Evolutionary conservation across 2,888 invertebrate species (phyloP).

Genomic region (Drosophila ezoana): DNA sequence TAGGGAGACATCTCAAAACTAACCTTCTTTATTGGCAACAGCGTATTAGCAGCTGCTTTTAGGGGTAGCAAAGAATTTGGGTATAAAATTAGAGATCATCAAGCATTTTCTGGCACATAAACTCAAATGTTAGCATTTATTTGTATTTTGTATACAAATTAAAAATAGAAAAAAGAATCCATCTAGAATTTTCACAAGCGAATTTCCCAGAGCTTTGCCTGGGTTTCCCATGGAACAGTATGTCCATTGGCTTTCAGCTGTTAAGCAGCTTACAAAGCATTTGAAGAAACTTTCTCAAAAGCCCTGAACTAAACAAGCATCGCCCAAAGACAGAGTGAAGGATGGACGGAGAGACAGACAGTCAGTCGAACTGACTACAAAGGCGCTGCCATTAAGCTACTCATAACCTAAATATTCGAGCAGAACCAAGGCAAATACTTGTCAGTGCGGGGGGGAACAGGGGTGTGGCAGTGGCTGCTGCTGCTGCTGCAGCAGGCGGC

Average conservation of each 20-base stretch:
- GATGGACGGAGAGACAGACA: background rate
- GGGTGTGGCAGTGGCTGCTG: background rate
- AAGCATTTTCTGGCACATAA: constrained; percentile 1
- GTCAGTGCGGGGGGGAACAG: background rate
- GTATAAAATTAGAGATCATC: background rate
- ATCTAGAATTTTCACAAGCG: background rate
- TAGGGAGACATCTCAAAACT: background rate
- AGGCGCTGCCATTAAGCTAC: constrained; percentile 71
- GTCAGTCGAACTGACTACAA: constrained; percentile 29
- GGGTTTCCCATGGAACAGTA: constrained; percentile 15
- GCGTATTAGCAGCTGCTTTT: background rate
- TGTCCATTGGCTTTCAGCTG: constrained; percentile 26
- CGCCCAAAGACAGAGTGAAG: constrained; percentile 17
- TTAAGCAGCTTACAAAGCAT: constrained; percentile 40
- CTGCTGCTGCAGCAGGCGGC: constrained; percentile 32
- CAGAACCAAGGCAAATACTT: constrained; percentile 25
- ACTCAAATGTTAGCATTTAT: constrained; percentile 6
- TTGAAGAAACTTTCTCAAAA: constrained; percentile 21
- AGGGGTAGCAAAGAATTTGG: background rate
- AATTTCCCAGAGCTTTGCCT: constrained; percentile 2
- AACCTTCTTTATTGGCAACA: background rate
- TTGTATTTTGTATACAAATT: background rate
- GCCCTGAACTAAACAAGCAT: constrained; percentile 41
- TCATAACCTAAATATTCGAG: constrained; percentile 71
- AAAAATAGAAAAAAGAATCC: background rate